Conservation (phyloP, 2,888 invertebrate genomes). For the Ctenicera cuprea region DNA sequence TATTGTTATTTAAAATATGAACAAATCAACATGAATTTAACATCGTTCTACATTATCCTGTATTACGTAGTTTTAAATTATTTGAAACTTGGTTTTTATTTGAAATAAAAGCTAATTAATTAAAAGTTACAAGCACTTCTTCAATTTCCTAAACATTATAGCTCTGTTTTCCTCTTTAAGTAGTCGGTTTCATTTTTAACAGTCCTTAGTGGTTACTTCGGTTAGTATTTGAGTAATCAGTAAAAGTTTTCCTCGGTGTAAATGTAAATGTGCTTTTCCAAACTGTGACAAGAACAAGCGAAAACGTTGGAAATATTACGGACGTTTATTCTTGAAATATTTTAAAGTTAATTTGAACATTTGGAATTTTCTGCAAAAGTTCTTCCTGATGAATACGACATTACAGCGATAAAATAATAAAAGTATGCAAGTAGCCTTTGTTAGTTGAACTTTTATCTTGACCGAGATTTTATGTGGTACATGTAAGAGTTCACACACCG, state of each 20-base stretch:
- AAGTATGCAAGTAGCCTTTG: no score
- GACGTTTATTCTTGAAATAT: no score
- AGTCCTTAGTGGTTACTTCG: not conserved
- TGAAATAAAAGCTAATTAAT: no score
- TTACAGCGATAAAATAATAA: no score
- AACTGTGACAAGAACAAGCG: not conserved
- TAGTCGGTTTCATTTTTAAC: not conserved
- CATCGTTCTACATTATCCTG: no score
- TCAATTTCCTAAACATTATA: not conserved
- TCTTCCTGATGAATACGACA: no score
- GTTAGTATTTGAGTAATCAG: conserved; percentile 12
- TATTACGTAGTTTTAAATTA: no score
- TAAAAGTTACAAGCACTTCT: not conserved
- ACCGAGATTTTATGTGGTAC: no score
- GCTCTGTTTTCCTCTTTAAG: not conserved
- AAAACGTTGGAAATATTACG: not conserved
- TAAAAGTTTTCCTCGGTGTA: not conserved
- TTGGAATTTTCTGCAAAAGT: not conserved
- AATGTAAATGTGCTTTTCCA: not conserved
- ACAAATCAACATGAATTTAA: no score
- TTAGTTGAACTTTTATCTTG: no score
- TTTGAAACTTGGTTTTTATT: no score
- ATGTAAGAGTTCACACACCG: not conserved
- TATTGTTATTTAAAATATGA: no score
- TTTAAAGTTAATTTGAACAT: not conserved